Evolutionary conservation across 1,140 invertebrate species (phyloP).

Genomic region (Ceratoteleas bidentatus): DNA sequence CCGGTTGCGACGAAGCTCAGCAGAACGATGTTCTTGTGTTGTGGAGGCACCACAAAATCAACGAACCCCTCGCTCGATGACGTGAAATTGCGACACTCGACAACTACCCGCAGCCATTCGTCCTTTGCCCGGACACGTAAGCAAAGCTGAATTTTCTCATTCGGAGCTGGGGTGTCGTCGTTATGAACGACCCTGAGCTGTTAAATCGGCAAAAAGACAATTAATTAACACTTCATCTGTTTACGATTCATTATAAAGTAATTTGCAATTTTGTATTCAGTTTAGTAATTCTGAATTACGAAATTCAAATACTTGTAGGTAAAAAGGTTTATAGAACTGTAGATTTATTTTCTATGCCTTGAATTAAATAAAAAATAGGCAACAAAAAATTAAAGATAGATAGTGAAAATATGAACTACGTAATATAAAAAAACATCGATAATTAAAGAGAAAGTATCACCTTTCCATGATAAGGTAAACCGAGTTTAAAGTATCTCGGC

Average conservation of each 20-base stretch:
- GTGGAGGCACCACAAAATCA: constrained; percentile 78
- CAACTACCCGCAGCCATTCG: constrained; percentile 75
- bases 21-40: constrained; percentile 75
- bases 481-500: constrained; percentile 84
- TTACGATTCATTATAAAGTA: no score
- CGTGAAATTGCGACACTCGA: constrained; percentile 78
- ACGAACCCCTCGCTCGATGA: constrained; percentile 77
- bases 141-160: constrained; percentile 78
- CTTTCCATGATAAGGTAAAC: constrained; percentile 85
- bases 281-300: no score
- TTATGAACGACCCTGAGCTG: constrained; percentile 75
- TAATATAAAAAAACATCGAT: no score
- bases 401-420: background rate
- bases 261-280: no score
- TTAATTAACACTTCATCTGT: no score
- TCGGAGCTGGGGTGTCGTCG: constrained; percentile 75
- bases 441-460: constrained; percentile 67
- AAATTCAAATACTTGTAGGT: no score
- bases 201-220: background rate
- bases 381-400: no score
- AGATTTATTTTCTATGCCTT: no score
- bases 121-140: constrained; percentile 75
- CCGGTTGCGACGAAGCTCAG: constrained; percentile 78
- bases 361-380: no score
- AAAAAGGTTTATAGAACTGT: no score